Evolutionary conservation across 2,797 vertebrate genomes (phyloP).

Genomic region (Sebastes umbrosus): DNA sequence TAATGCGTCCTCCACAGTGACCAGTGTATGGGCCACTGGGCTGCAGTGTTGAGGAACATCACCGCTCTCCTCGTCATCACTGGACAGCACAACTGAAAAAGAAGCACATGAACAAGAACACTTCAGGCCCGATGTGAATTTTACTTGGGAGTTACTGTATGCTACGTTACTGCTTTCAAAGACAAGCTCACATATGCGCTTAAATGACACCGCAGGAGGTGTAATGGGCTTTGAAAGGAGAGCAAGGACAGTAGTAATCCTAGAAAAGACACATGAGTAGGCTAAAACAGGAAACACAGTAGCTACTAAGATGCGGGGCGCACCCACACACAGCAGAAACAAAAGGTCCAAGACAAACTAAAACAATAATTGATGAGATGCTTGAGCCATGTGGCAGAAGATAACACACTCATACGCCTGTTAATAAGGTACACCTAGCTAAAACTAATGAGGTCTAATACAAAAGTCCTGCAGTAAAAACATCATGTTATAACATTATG

Average conservation of each 20-base stretch:
- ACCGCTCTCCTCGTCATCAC: conserved; percentile 88
- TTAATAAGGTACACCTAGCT: neutral
- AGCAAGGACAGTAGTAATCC: conserved; percentile 15
- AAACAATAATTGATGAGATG: neutral
- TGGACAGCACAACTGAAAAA: conserved; percentile 91
- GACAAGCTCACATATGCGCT: neutral
- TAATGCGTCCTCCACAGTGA: conserved; percentile 29
- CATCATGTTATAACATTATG: neutral
- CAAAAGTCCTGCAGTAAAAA: neutral
- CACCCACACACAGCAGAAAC: neutral
- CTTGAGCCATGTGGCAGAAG: neutral
- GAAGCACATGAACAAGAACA: neutral
- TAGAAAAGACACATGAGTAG: neutral
- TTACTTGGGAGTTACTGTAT: neutral
- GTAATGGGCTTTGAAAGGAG: conserved; percentile 19
- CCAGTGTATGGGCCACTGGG: conserved; percentile 20
- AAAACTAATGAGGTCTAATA: neutral
- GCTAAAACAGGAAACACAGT: neutral
- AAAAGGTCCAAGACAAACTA: neutral
- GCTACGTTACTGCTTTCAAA: neutral
- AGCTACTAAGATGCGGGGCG: neutral
- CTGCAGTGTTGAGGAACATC: neutral
- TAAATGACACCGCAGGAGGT: neutral
- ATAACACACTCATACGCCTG: neutral
- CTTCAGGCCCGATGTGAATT: neutral